Conservation (phyloP, 2,797 vertebrate species). For the Loris lydekkerianus region DNA sequence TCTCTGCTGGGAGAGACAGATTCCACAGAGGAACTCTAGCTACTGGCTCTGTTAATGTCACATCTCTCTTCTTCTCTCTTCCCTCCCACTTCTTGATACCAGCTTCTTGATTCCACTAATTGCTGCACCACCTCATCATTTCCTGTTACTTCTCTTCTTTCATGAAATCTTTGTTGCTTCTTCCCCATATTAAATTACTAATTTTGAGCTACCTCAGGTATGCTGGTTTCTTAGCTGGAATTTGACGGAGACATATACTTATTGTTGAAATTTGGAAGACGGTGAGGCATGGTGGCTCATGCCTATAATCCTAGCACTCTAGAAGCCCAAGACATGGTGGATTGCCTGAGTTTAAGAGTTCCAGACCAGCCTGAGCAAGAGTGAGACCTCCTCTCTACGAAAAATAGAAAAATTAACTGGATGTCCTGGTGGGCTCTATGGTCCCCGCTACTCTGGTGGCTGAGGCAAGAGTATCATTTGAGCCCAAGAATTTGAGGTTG, state of each 20-base stretch:
- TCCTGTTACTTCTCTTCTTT: not conserved
- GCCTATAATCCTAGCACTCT: too few relatives aligned
- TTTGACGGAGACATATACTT: conserved; percentile 2
- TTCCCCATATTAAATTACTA: conserved; percentile 24
- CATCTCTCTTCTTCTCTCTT: not conserved
- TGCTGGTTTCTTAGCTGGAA: conserved; percentile 26
- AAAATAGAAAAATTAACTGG: too few relatives aligned
- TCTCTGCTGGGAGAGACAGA: not conserved
- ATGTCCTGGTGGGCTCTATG: too few relatives aligned
- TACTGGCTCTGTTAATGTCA: too few relatives aligned
- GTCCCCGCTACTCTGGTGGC: too few relatives aligned
- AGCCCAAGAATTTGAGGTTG: too few relatives aligned
- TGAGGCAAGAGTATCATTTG: too few relatives aligned
- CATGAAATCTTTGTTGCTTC: conserved; percentile 1
- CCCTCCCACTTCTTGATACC: not conserved
- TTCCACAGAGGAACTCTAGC: not conserved
- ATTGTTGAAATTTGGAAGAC: conserved; percentile 19
- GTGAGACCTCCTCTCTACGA: too few relatives aligned
- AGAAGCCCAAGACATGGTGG: too few relatives aligned
- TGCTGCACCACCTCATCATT: not conserved
- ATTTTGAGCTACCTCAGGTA: not conserved
- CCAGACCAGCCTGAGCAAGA: too few relatives aligned
- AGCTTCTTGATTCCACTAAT: not conserved
- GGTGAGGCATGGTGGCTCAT: too few relatives aligned
- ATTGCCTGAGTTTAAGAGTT: too few relatives aligned